Evolutionary conservation across 2,888 invertebrate genomes (phyloP), one percentile per base, ranked within the genome.

Genomic region (Nomada goodeniana): DNA sequence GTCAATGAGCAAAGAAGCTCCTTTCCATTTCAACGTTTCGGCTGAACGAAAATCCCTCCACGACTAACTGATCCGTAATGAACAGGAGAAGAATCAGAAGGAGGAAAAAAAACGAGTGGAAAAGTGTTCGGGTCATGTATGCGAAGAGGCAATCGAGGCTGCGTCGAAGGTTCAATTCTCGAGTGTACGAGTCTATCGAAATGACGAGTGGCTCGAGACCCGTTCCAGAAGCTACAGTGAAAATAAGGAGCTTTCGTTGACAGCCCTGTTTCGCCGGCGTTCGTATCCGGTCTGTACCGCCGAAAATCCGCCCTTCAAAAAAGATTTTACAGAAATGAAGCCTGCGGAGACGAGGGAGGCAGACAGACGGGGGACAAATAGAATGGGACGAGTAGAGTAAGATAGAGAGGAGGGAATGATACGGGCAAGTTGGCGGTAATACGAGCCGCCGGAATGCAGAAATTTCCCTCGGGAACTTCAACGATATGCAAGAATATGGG

Each of bases 401-500:
- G 60, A 20, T n/a, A 18, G 60, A 9, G 4, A 47, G 53, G 50
- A 69, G 78, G 73, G 71, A 69, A 26, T 50, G 15, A 53, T 61
- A 47, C 61, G 80, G 53, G 68, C 76, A 83, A 83, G 59, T 76
- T 77, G 72, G 52, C 71, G 76, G 64, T 79, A 82, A 77, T 73
- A 73, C 65, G 77, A 47, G 83, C 83, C 75, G 76, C 55, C 50
- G 64, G 69, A 80, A 83, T 72, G 71, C 80, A 44, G 59, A 85
- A 68, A 87, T 87, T 86, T 85, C 80, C 82, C 85, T 29, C 7
- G 83, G 71, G 83, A 68, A 59, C 29, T 57, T 65, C 42, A 53
- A 69, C 69, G 76, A 86, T 83, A 80, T 57, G 78, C 72, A 59
- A 23, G 75, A 80, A 75, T 84, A 85, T 86, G 82, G 83, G 82